Evolutionary conservation across 23 tunicate species (phyloP), one percentile per base, ranked within the genome.

Genomic region (Clavelina lepadiformis): DNA sequence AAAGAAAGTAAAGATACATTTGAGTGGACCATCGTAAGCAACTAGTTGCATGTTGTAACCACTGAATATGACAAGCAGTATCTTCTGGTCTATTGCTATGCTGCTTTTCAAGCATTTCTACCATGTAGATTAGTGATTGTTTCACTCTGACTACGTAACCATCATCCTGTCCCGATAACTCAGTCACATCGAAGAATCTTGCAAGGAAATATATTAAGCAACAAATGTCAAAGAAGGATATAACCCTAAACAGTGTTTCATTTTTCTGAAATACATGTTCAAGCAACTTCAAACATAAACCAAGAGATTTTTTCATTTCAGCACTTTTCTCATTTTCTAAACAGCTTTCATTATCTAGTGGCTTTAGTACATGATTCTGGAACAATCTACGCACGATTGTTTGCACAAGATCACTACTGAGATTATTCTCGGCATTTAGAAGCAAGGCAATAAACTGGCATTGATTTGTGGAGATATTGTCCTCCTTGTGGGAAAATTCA

Each of bases 371-470:
- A n/a, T n/a, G n/a, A n/a, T n/a, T n/a, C n/a, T n/a, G n/a, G n/a
- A n/a, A n/a, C n/a, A n/a, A n/a, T n/a, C n/a, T n/a, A n/a, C n/a
- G n/a, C n/a, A n/a, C n/a, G n/a, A n/a, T n/a, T n/a, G n/a, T n/a
- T n/a, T 8, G 18, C 7, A 7, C 56, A 21, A 66, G 6, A 46
- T 46, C 50, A 6, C 29, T 37, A 28, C n/a, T 28, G 5, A 46
- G 2, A 46, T 8, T 3, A 24, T n/a, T n/a, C n/a, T 3, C 35
- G 13, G 19, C 6, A 3, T 46, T 6, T 3, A 66, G 8, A 6
- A 46, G 19, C 25, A 66, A 66, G 27, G 72, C 25, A 22, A 66
- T 23, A 46, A 66, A 66, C 8, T 46, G 11, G 35, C 72, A 45
- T 25, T 46, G 28, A 23, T 66, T 66, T 24, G 46, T 24, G 2